Evolutionary conservation across 2,113 vertebrate species (phyloP).

Genomic region (Picathartes gymnocephalus): DNA sequence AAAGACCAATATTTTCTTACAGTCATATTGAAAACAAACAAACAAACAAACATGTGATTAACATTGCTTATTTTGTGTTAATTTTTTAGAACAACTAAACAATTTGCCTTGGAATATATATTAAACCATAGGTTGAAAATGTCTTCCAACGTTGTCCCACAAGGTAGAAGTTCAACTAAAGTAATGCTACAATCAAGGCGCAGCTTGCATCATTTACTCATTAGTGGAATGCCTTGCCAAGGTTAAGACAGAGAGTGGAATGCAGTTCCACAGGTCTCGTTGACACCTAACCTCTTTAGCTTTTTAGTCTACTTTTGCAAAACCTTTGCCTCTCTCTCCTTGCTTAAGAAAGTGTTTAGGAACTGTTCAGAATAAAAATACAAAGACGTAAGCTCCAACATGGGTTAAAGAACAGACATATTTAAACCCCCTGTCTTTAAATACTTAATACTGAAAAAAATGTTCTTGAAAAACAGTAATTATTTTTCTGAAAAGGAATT

Average conservation of each 20-base stretch:
- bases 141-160: not conserved
- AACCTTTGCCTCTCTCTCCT: not conserved
- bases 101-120: not conserved
- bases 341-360: not conserved
- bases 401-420: not conserved
- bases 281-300: not conserved
- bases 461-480: not conserved
- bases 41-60: not conserved
- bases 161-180: not conserved
- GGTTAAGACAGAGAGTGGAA: constrained; percentile 3
- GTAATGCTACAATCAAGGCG: not conserved
- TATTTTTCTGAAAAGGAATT: not conserved
- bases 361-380: not conserved
- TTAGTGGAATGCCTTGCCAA: not conserved
- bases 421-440: not conserved
- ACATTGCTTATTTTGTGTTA: not conserved
- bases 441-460: not conserved
- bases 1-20: not conserved
- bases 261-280: not conserved
- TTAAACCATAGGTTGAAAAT: not conserved
- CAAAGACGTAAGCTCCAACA: not conserved
- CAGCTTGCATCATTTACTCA: not conserved
- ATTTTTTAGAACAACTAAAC: not conserved
- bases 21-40: not conserved
- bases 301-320: not conserved